Percentiles rank a stretch among this genome's conserved stretches.
Conservation (phyloP, 2,888 invertebrate species). For the Notocelia uddmanniana region DNA sequence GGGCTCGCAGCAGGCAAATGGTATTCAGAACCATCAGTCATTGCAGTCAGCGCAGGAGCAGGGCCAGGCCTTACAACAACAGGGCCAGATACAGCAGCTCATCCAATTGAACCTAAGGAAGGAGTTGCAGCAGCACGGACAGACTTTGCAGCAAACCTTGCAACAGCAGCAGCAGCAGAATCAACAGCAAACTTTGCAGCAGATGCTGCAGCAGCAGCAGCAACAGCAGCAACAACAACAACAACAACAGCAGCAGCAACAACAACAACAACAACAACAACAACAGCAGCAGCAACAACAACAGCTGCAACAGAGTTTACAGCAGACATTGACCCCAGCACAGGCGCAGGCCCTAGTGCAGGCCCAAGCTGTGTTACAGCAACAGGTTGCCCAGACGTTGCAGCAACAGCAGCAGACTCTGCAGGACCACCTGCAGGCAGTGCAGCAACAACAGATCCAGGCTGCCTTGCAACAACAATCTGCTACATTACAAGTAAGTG, state of each 20-base stretch:
- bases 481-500: slow-evolving; percentile 76
- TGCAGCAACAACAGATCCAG: slow-evolving; percentile 81
- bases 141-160: slow-evolving; percentile 54
- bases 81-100: slow-evolving; percentile 55
- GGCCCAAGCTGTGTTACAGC: slow-evolving; percentile 78
- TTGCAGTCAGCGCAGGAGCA: slow-evolving; percentile 77
- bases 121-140: slow-evolving; percentile 63
- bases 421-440: slow-evolving; percentile 80
- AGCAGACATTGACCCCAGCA: slow-evolving; percentile 75
- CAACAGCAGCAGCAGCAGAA: slow-evolving; percentile 66
- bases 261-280: slow-evolving; percentile 64
- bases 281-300: slow-evolving; percentile 62
- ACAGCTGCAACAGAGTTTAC: slow-evolving; percentile 70
- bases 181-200: slow-evolving; percentile 66
- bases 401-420: slow-evolving; percentile 80
- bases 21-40: slow-evolving; percentile 74
- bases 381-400: slow-evolving; percentile 77
- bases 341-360: slow-evolving; percentile 80
- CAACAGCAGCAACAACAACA: slow-evolving; percentile 67
- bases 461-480: slow-evolving; percentile 80
- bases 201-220: slow-evolving; percentile 64
- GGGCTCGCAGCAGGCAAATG: slow-evolving; percentile 80
- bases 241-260: slow-evolving; percentile 65
- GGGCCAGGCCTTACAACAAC: slow-evolving; percentile 60
- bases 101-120: slow-evolving; percentile 60